A percentile compares a stretch with the other conserved stretches of the same genome.
Conservation (phyloP, 2,113 vertebrate species). For the Oreotrochilus melanogaster region DNA sequence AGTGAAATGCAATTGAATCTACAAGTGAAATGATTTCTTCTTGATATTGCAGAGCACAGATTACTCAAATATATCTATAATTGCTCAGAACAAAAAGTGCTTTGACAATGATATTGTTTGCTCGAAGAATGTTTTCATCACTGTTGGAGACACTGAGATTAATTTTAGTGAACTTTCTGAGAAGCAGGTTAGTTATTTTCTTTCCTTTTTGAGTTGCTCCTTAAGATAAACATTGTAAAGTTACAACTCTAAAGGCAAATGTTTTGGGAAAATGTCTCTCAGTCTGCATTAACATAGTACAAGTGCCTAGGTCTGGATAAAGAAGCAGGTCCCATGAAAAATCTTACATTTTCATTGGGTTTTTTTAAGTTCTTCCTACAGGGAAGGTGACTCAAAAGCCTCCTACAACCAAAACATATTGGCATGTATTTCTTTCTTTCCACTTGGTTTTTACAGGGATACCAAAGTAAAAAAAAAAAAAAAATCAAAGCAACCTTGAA, state of each 20-base stretch:
- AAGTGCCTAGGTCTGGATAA: neutral
- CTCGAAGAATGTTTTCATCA: conserved; percentile 93
- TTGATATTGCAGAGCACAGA: conserved; percentile 85
- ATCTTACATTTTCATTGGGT: neutral
- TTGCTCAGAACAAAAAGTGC: conserved; percentile 96
- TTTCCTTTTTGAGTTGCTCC: conserved; percentile 18
- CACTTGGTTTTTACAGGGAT: neutral
- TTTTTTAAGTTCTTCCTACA: neutral
- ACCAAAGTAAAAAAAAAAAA: neutral
- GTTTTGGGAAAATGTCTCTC: neutral
- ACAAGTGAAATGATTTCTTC: conserved; percentile 42
- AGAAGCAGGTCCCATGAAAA: neutral
- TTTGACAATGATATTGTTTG: conserved; percentile 98
- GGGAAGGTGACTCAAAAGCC: neutral
- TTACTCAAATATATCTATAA: conserved; percentile 89
- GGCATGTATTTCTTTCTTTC: neutral
- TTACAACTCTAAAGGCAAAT: neutral
- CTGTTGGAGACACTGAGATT: conserved; percentile 91
- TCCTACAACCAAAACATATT: neutral
- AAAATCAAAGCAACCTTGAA: neutral
- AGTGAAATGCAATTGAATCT: neutral
- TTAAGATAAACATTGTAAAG: conserved; percentile 24
- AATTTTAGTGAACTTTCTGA: conserved; percentile 91
- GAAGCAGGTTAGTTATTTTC: conserved; percentile 85
- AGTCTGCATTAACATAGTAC: neutral